Evolutionary conservation across 1,140 invertebrate species (phyloP).

Genomic region (Adoxophyes honmai): DNA sequence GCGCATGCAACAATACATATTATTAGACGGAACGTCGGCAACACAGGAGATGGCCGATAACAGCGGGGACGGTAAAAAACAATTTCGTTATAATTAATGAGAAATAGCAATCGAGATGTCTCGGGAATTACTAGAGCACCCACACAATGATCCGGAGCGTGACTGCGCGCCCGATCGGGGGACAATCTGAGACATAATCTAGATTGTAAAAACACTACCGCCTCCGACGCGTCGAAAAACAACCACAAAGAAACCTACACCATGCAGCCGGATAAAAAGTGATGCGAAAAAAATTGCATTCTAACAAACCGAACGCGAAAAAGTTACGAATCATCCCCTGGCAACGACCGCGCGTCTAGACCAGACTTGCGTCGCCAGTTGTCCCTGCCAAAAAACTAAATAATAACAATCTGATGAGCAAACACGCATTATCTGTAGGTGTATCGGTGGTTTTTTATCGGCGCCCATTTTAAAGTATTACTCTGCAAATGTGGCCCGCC

Average conservation of each 20-base stretch:
- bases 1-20: not conserved
- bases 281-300: conserved; percentile 56
- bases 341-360: conserved; percentile 59
- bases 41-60: conserved; percentile 23
- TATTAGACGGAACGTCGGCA: not conserved
- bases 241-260: conserved; percentile 69
- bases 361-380: conserved; percentile 24
- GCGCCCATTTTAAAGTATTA: conserved; percentile 38
- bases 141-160: conserved; percentile 58
- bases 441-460: conserved; percentile 45
- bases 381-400: conserved; percentile 31
- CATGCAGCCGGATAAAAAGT: conserved; percentile 51
- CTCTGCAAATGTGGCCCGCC: conserved; percentile 31
- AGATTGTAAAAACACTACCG: conserved; percentile 63
- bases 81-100: conserved; percentile 56
- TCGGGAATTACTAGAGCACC: conserved; percentile 57
- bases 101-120: conserved; percentile 53
- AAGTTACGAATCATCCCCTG: conserved; percentile 70
- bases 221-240: conserved; percentile 63
- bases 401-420: conserved; percentile 47
- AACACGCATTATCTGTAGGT: conserved; percentile 37
- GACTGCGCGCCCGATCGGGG: conserved; percentile 59
- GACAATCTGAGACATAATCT: conserved; percentile 70
- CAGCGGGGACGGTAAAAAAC: conserved; percentile 40
- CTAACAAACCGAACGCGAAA: conserved; percentile 41